Base-by-base conservation (phyloP, 2,888 invertebrate genomes). In the Nudaria mundana region DNA sequence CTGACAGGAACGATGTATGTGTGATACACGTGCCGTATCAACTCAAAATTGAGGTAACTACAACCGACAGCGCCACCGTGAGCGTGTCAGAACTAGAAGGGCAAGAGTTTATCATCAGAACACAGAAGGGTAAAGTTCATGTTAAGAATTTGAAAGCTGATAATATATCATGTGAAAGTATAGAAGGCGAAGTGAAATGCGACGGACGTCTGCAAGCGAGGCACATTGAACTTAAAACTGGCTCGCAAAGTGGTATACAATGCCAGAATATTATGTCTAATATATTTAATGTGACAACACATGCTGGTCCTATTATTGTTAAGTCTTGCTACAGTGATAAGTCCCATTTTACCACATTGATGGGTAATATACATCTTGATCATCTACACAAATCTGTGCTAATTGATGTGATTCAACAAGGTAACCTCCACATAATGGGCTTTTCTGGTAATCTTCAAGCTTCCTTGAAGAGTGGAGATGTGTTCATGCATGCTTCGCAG, bases 291-390 rank as follows among this genome's bases (percentile, higher is more conserved):
- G 82, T 81, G 0, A 69, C 71, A 0, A 86, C 89, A 18, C 84
- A 89, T 49, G 86, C 76, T 8, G 89, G 89, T 0, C 63, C 75
- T 1, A 88, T 89, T 24, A 43, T 63, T 13, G 83, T 87, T 0
- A 88, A 85, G 50, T 89, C 89, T 5, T 89, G 89, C 57, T 85
- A 86, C 50, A 76, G 81, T 65, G 85, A 88, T 28, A 83, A 80
- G 50, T 86, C 89, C 3, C 85, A 88, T 48, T 85, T 89, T 33
- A 85, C 76, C 18, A 89, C 89, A 7, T 65, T 87, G 10, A 81
- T 87, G 78, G 89, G 89, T 0, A 80, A 88, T 30, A 78, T 90
- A 42, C 59, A 57, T 6, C 58, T 89, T 3, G 75, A 81, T 30
- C 77, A 80, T 36, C 56, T 88, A 3, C 89, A 89, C 29, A 71